These are phyloP conservation scores for Tipula confusa DNA, from an alignment of 2,888 invertebrate genomes.

Conservation along the genomic window DNA sequence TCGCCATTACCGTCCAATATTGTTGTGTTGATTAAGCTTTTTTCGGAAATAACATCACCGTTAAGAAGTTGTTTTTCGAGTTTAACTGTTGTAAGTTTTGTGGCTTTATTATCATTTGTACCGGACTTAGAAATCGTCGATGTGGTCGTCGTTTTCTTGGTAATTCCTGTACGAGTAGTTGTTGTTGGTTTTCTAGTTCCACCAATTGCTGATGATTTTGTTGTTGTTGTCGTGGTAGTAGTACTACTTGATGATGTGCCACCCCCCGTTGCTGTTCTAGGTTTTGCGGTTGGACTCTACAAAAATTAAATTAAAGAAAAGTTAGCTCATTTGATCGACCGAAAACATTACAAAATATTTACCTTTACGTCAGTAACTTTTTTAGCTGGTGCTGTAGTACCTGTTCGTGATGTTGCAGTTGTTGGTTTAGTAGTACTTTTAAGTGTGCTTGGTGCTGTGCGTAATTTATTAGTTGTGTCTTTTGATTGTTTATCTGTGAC, in stretches of 20 bases:
- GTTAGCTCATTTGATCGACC: not conserved
- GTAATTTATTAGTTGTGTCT: slow-evolving; percentile 13
- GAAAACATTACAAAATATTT: not conserved
- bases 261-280: not conserved
- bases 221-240: slow-evolving; percentile 25
- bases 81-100: slow-evolving; percentile 25
- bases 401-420: slow-evolving; percentile 26
- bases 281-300: slow-evolving; percentile 28
- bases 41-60: slow-evolving; percentile 30
- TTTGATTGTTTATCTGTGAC: slow-evolving; percentile 15
- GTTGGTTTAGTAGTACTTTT: not conserved
- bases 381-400: not conserved
- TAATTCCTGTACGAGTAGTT: slow-evolving; percentile 27
- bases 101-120: slow-evolving; percentile 28
- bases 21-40: not conserved
- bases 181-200: slow-evolving; percentile 28
- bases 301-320: not conserved
- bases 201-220: slow-evolving; percentile 28
- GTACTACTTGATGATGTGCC: not conserved
- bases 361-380: not conserved
- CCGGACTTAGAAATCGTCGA: slow-evolving; percentile 15
- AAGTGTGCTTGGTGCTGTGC: not conserved
- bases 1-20: not conserved
- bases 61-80: slow-evolving; percentile 26
- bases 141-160: slow-evolving; percentile 26